These are phyloP conservation scores for Paracentrotus lividus DNA, from an alignment of 53 echinoderm and acorn worm species.

Conservation along the genomic window DNA sequence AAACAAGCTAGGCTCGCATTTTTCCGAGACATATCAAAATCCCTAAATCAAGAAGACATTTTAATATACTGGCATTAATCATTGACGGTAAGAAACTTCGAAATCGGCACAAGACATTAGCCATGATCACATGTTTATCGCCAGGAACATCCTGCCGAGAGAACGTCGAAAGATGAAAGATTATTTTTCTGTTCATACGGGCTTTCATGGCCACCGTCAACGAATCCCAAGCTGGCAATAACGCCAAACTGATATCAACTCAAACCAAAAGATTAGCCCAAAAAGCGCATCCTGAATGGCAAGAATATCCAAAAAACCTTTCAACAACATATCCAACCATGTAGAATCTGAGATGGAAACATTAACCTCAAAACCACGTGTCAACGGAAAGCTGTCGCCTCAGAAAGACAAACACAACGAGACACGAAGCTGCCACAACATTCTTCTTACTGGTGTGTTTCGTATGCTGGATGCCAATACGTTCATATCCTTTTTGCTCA, in stretches of 20 bases:
- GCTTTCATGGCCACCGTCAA: constrained; percentile 6
- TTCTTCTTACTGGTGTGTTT: constrained; percentile 63
- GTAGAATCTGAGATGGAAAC: constrained; percentile 52
- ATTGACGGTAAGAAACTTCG: background rate
- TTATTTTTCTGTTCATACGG: constrained; percentile 23
- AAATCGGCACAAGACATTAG: constrained; percentile 26
- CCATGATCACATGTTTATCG: background rate
- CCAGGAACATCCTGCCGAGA: background rate
- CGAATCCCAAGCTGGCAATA: background rate
- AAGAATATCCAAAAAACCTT: background rate
- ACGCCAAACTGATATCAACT: background rate
- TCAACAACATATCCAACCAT: background rate
- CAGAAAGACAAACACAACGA: constrained; percentile 49
- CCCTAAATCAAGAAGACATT: background rate
- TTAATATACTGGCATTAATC: background rate
- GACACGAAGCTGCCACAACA: constrained; percentile 70
- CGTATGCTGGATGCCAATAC: constrained; percentile 72
- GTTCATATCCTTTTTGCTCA: constrained; percentile 53
- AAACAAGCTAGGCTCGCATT: background rate
- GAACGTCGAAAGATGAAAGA: background rate
- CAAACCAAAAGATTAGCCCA: background rate
- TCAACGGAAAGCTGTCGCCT: constrained; percentile 33
- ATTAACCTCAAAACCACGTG: background rate
- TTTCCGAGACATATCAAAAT: background rate
- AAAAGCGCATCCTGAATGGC: background rate